Percentiles rank a stretch among this genome's conserved stretches.
These are phyloP conservation scores for Oncorhynchus gorbuscha DNA, from an alignment of 2,113 vertebrate genomes.

Conservation along the genomic window DNA sequence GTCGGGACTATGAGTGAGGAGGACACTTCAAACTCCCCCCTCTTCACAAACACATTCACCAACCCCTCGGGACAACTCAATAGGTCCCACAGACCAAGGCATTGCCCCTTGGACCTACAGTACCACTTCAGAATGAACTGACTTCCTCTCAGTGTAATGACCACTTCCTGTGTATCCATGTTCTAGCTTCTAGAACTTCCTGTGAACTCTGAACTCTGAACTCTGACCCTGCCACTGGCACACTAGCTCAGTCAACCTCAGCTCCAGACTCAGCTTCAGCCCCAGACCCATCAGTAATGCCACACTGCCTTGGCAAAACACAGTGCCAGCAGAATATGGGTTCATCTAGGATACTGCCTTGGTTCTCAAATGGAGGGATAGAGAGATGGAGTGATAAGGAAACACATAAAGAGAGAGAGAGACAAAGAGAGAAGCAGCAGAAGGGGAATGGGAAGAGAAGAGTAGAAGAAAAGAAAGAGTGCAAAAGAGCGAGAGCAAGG, in stretches of 20 bases:
- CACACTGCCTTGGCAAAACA: slow-evolving; percentile 46
- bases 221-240: slow-evolving; percentile 9
- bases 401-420: neutral
- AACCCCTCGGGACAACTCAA: neutral
- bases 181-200: slow-evolving; percentile 22
- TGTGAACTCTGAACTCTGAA: neutral
- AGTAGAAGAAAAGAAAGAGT: slow-evolving; percentile 5
- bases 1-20: slow-evolving; percentile 72
- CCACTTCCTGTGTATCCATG: slow-evolving; percentile 56
- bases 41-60: neutral
- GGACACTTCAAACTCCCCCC: neutral
- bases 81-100: neutral
- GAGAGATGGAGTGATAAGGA: neutral
- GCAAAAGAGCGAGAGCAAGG: neutral
- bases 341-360: slow-evolving; percentile 32
- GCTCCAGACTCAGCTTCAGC: neutral
- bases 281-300: slow-evolving; percentile 11
- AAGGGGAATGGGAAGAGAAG: neutral
- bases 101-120: neutral
- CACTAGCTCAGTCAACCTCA: slow-evolving; percentile 1
- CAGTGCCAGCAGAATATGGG: slow-evolving; percentile 14
- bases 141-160: slow-evolving; percentile 24
- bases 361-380: neutral
- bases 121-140: slow-evolving; percentile 4
- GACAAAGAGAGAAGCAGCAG: neutral